Evolutionary conservation across 1,140 invertebrate genomes (phyloP), one percentile per base, ranked within the genome.

Genomic region (Ptiloglossa arizonensis): DNA sequence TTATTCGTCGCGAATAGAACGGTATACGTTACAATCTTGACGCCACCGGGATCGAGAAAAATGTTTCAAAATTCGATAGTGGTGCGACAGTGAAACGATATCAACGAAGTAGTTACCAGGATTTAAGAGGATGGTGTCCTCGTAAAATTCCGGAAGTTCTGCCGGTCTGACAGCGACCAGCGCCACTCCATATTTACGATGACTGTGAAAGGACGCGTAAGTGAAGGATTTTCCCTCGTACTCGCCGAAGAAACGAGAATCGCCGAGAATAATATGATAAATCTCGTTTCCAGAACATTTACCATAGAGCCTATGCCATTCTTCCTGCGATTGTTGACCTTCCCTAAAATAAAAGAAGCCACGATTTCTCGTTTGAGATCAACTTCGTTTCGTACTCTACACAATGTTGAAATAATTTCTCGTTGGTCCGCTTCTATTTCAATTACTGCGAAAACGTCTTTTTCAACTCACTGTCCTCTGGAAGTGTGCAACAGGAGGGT

Each of bases 141-240:
- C 97, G 91, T 98, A 98, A 92, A 98, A 98, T 93, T 98, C 97
- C n/a, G 96, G 96, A 77, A 98, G 94, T 91, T 99, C 97, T 0
- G 97, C 95, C 32, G 97, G 97, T 72, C 98, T 95, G 6, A 99
- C 97, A 15, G 98, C 98, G 1, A 99, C 97, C 86, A 99, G 93
- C 32, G 98, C 97, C 11, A 99, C 98, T 1, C 98, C 98, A 89
- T 99, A 99, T 96, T 99, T 99, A 93, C 98, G 95, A 92, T 99
- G 98, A 68, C 98, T 98, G 93, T 99, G 98, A 91, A 99, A 99
- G 87, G 97, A 98, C 67, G 98, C 98, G 92, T 99, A 99, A 17
- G 98, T 99, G 93, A 99, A 99, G 92, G 98, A 98, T 93, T 99
- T 99, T 24, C 98, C 98, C 90, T 98, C 97, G 90, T 99, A 99